These are phyloP conservation scores for Chrysodeixis includens DNA, from an alignment of 2,888 invertebrate genomes.

Conservation along the genomic window DNA sequence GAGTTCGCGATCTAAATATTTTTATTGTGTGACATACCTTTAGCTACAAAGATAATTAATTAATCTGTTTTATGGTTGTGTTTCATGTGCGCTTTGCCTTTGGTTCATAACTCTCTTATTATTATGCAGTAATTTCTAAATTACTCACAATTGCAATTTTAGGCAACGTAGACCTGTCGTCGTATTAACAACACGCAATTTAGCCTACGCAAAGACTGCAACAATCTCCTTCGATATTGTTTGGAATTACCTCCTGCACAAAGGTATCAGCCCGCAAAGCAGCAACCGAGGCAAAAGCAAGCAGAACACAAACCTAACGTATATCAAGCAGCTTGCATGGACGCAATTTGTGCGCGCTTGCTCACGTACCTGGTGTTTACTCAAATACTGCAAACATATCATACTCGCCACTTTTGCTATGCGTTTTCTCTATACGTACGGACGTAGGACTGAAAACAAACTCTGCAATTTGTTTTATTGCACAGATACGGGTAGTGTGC, in stretches of 20 bases:
- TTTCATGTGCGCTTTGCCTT: no score
- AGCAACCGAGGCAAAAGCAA: not conserved
- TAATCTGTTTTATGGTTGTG: no score
- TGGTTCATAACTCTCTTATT: no score
- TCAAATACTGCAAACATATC: conserved; percentile 1
- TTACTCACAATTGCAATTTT: no score
- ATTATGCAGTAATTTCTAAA: no score
- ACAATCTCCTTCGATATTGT: not conserved
- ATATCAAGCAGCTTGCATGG: not conserved
- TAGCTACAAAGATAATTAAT: no score
- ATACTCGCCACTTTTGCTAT: conserved; percentile 15
- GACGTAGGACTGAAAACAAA: not conserved
- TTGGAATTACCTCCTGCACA: not conserved
- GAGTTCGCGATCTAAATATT: no score
- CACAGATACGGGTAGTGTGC: conserved; percentile 13
- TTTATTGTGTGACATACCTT: no score
- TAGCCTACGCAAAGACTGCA: not conserved
- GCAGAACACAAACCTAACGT: not conserved
- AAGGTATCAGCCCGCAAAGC: not conserved
- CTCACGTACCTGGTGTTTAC: conserved; percentile 8
- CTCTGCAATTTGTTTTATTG: not conserved
- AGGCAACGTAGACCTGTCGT: not conserved
- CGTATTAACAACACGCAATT: not conserved
- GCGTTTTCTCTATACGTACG: conserved; percentile 8
- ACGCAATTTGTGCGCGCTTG: not conserved